These are phyloP conservation scores for Herpetotheres cachinnans DNA, from an alignment of 2,113 vertebrate genomes.

Conservation along the genomic window DNA sequence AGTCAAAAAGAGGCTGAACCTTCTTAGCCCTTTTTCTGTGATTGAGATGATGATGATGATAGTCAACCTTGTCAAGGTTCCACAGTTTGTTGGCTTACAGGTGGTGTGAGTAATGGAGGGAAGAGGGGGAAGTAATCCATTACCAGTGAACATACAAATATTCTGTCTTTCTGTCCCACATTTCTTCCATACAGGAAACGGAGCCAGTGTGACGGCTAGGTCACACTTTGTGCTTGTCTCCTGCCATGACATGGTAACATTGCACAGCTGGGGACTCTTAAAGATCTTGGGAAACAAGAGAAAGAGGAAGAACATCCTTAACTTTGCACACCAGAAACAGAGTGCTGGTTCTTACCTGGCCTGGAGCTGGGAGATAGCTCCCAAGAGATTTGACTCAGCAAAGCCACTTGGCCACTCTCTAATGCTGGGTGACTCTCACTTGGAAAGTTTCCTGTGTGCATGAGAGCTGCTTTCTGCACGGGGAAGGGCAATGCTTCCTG, in stretches of 20 bases:
- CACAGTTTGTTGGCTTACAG: neutral
- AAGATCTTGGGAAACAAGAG: neutral
- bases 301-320: neutral
- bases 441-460: neutral
- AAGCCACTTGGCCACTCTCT: neutral
- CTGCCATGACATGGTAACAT: neutral
- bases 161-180: neutral
- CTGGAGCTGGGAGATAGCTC: neutral
- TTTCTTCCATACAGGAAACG: neutral
- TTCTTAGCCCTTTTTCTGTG: neutral
- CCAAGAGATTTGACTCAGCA: neutral
- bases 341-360: neutral
- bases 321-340: neutral
- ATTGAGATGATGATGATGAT: neutral
- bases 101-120: neutral
- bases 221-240: neutral
- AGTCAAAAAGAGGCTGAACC: neutral
- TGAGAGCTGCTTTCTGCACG: neutral
- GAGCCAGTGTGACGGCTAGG: neutral
- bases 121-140: neutral
- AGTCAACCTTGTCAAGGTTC: neutral
- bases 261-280: neutral
- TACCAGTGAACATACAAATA: neutral
- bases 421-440: neutral
- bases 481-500: constrained; percentile 6